Conservation (phyloP, 2,797 vertebrate species). For the Steatocranus sp. region DNA sequence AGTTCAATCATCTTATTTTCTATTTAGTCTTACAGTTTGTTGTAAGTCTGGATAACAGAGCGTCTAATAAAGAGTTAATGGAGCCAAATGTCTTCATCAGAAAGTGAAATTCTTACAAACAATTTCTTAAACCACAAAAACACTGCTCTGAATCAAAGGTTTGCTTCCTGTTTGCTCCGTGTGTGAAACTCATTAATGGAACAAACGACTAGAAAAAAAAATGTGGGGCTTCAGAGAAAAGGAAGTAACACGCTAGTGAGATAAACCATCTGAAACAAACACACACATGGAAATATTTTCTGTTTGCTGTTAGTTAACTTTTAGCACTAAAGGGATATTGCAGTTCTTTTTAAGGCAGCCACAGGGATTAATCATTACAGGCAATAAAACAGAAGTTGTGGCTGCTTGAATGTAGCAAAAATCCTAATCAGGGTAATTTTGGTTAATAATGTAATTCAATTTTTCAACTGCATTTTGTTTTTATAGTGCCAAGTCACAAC, state of each 20-base stretch:
- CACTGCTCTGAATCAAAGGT: neutral
- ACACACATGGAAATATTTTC: neutral
- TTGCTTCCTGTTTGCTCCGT: neutral
- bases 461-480: neutral
- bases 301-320: neutral
- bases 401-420: neutral
- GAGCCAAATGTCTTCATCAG: neutral
- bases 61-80: fast-evolving
- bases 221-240: neutral
- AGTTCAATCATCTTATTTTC: neutral
- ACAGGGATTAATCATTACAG: neutral
- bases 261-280: neutral
- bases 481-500: neutral
- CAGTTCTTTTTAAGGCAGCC: neutral
- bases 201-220: neutral
- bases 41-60: neutral
- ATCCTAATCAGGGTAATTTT: neutral
- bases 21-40: fast-evolving
- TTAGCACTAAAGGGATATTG: fast-evolving
- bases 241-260: neutral
- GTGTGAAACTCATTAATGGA: neutral
- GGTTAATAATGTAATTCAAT: fast-evolving
- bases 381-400: fast-evolving
- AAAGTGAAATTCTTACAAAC: neutral
- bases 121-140: neutral